Conservation (phyloP, 1,140 invertebrate genomes). For the Parapsyche elsis region DNA sequence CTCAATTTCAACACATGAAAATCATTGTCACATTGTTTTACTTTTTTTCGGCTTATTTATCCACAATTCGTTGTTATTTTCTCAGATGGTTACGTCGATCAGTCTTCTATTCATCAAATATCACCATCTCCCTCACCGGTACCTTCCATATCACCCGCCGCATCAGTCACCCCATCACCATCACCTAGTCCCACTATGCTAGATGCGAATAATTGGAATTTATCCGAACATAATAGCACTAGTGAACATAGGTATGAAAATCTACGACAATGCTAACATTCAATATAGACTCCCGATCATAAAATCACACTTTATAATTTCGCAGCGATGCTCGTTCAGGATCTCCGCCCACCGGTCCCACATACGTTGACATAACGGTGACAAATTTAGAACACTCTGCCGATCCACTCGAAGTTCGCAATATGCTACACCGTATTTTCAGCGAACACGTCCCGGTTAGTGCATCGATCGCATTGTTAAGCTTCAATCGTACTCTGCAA, state of each 20-base stretch:
- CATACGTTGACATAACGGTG: conserved; percentile 59
- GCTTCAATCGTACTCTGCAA: too few species aligned
- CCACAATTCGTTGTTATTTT: neutral
- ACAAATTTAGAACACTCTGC: conserved; percentile 63
- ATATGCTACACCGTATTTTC: conserved; percentile 54
- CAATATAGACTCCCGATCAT: neutral
- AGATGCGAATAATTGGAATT: conserved; percentile 49
- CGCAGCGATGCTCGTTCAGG: conserved; percentile 50
- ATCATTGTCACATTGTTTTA: neutral
- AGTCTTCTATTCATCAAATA: conserved; percentile 31
- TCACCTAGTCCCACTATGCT: conserved; percentile 49
- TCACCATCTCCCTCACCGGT: conserved; percentile 45
- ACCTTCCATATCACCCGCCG: conserved; percentile 32
- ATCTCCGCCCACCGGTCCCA: conserved; percentile 47
- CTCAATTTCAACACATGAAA: too few species aligned
- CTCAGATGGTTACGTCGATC: conserved; percentile 34
- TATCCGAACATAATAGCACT: conserved; percentile 48
- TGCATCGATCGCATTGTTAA: neutral
- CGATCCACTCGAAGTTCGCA: conserved; percentile 57
- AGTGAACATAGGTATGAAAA: conserved; percentile 54
- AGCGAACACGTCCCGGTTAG: conserved; percentile 54
- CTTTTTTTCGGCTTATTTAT: neutral
- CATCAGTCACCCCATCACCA: conserved; percentile 40
- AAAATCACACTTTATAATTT: neutral
- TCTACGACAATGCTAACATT: too few species aligned